Evolutionary conservation across 2,888 invertebrate species (phyloP).

Genomic region (Agonopterix arenella): DNA sequence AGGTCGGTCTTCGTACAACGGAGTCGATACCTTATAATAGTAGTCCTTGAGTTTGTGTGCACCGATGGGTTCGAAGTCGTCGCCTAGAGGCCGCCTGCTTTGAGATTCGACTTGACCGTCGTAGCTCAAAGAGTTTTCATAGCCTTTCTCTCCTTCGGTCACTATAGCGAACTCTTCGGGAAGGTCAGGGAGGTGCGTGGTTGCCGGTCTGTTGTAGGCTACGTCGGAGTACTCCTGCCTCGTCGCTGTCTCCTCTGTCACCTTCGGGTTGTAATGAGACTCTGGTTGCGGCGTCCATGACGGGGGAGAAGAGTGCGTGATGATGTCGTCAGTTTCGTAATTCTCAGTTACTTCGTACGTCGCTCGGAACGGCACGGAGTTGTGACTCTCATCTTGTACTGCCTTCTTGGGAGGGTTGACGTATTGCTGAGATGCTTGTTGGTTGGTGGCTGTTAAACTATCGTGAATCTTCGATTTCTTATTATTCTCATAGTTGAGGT

Average conservation of each 20-base stretch:
- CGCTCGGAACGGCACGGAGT: conserved; percentile 31
- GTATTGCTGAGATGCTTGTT: conserved; percentile 48
- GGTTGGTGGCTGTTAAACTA: conserved; percentile 52
- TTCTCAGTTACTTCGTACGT: conserved; percentile 68
- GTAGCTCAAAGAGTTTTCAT: conserved; percentile 61
- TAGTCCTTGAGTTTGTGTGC: conserved; percentile 65
- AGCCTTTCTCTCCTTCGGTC: conserved; percentile 59
- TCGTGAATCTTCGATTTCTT: conserved; percentile 52
- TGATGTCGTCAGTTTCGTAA: conserved; percentile 46
- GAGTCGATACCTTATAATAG: conserved; percentile 65
- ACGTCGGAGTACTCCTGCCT: conserved; percentile 29
- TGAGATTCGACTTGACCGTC: conserved; percentile 60
- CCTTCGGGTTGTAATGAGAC: conserved; percentile 31
- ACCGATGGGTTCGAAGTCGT: conserved; percentile 65
- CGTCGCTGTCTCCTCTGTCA: conserved; percentile 40
- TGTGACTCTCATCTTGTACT: conserved; percentile 25
- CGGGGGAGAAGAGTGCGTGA: conserved; percentile 46
- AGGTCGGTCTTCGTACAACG: conserved; percentile 47
- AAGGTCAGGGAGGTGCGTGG: conserved; percentile 41
- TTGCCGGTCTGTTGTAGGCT: conserved; percentile 37
- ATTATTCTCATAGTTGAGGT: conserved; percentile 40
- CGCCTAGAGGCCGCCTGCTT: conserved; percentile 63
- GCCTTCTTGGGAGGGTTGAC: conserved; percentile 35
- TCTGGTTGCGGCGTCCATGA: conserved; percentile 54
- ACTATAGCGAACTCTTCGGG: conserved; percentile 62